Base-by-base conservation (phyloP, 2,113 vertebrate species). In the Pipa parva region DNA sequence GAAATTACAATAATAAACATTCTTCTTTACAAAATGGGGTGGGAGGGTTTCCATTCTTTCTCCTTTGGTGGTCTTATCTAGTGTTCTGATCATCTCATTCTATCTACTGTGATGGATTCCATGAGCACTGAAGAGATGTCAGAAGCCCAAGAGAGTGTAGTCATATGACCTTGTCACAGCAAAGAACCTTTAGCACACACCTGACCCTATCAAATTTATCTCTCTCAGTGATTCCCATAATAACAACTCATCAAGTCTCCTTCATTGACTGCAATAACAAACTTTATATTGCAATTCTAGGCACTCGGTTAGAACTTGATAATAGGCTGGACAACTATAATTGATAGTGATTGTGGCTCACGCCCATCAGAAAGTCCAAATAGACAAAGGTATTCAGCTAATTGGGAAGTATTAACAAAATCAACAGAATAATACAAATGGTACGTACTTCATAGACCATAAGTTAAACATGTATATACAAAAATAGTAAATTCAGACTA, bases 61-160 rank as follows among this genome's bases (percentile, higher is more conserved):
- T 42, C 45, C 65, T 13, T 52, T 68, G 65, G 65, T 60, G 46
- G 56, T 68, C 65, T 60, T 60, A 68, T 39, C 46, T 21, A 31
- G 9, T 27, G 45, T 22, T 42, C 56, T 51, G 65, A 68, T 68
- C 65, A 67, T 58, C 45, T 26, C 64, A 58, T 55, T 67, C 42
- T 58, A 17, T 7, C 28, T 5, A 12, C 13, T 1, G n/a, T 60
- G 56, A 68, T 28, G 56, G 45, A 68, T 39, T 37, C 46, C 55
- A 55, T 64, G 9, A 51, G 3, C 28, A 39, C 22, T 58, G 27
- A 37, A 12, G 24, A 59, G 42, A 67, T 67, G 28, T 29, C 55
- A 54, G 37, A 55, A 37, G 42, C 9, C 9, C 22, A 39, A 57
- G 52, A 57, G 33, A 45, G 37, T 26, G 11, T 6, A 31, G 52